Percentiles rank a stretch among this genome's conserved stretches.
These are phyloP conservation scores for Microcebus ravelobensis DNA, from an alignment of 2,113 vertebrate genomes.

Conservation along the genomic window DNA sequence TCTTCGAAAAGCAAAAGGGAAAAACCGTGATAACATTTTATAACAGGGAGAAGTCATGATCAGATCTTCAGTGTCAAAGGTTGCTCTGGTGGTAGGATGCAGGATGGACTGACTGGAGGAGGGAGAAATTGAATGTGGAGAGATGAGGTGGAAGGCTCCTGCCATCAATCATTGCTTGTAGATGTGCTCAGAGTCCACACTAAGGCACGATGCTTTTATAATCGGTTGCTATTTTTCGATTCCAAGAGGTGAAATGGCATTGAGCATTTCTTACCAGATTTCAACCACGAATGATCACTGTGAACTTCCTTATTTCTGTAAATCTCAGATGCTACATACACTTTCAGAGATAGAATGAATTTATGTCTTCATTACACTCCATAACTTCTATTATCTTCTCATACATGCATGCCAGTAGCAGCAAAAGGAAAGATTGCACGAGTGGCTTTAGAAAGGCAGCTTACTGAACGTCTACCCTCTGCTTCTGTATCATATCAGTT, in stretches of 20 bases:
- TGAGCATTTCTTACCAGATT: background rate
- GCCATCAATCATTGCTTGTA: background rate
- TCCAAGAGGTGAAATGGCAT: background rate
- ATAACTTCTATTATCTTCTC: background rate
- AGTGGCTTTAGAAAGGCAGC: slow-evolving; percentile 16
- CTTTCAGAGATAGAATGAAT: background rate
- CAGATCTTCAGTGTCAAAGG: background rate
- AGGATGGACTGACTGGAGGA: background rate
- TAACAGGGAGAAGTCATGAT: background rate
- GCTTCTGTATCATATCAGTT: slow-evolving; percentile 35
- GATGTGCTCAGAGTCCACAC: background rate
- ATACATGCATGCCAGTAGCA: background rate
- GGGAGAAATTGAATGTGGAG: background rate
- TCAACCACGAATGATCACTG: background rate
- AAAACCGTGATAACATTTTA: background rate
- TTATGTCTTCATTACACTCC: background rate
- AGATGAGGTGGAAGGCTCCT: background rate
- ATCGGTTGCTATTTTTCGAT: background rate
- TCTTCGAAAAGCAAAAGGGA: background rate
- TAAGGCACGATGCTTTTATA: background rate
- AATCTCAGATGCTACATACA: background rate
- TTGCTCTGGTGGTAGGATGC: background rate
- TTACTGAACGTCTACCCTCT: background rate
- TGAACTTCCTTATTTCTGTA: background rate
- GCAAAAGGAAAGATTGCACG: background rate